Percentiles rank a stretch among this genome's conserved stretches.
Conservation (phyloP, 2,797 vertebrate species). For the Petrocephalus sullivani region DNA sequence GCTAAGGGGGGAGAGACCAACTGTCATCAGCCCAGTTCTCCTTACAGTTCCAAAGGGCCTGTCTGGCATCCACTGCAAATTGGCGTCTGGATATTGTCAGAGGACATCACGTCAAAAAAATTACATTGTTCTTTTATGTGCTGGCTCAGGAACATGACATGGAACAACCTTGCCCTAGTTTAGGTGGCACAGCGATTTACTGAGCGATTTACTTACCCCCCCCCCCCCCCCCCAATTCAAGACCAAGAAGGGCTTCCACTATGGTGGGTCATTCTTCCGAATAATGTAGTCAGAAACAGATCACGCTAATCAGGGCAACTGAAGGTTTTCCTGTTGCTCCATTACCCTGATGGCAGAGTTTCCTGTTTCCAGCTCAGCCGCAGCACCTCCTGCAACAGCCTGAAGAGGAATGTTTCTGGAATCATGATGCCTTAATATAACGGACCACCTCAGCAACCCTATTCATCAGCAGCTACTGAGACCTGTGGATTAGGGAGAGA, state of each 20-base stretch:
- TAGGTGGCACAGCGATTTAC: not conserved
- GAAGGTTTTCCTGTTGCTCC: slow-evolving; percentile 30
- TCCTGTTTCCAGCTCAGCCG: slow-evolving; percentile 17
- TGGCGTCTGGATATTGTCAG: not conserved
- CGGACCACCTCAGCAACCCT: not conserved
- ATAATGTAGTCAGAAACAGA: slow-evolving; percentile 27
- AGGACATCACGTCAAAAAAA: not conserved
- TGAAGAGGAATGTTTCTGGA: not conserved
- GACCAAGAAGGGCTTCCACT: not conserved
- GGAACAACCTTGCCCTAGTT: not conserved
- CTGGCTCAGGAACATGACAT: not conserved
- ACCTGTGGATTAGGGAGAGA: not conserved
- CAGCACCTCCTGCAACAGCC: not conserved
- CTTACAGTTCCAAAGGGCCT: not conserved
- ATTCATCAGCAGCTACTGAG: not conserved
- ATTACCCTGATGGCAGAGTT: slow-evolving; percentile 15
- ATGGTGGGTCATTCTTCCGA: not conserved
- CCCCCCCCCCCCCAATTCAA: not conserved
- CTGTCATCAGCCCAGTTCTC: not conserved
- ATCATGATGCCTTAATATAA: not conserved
- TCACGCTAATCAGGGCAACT: slow-evolving; percentile 19
- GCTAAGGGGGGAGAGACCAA: not conserved
- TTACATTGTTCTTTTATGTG: not conserved
- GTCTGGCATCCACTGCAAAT: not conserved
- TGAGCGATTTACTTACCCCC: too few species aligned